Evolutionary conservation across 2,113 vertebrate species (phyloP).

Genomic region (Cryptomyrus ogoouensis): DNA sequence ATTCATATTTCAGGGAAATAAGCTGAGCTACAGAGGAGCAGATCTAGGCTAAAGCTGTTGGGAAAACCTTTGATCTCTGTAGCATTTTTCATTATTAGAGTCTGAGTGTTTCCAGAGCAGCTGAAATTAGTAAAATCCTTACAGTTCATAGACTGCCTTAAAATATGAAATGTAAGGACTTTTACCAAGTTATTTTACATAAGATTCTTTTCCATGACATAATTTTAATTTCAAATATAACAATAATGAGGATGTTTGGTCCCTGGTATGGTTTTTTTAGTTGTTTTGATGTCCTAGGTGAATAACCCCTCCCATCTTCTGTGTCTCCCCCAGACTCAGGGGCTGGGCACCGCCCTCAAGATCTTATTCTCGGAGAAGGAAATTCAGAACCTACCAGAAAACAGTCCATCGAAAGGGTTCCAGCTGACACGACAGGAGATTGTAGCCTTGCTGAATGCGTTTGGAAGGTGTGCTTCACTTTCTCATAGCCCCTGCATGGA

Average conservation of each 20-base stretch:
- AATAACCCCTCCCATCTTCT: not conserved
- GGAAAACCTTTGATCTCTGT: not conserved
- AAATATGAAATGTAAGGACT: not conserved
- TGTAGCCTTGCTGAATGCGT: slow-evolving; percentile 86
- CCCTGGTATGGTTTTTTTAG: not conserved
- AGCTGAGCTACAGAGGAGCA: not conserved
- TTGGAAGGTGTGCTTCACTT: slow-evolving; percentile 70
- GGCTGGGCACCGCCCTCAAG: slow-evolving; percentile 90
- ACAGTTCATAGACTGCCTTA: not conserved
- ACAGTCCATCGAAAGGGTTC: slow-evolving; percentile 85
- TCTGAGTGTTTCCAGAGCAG: not conserved
- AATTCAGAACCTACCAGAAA: slow-evolving; percentile 86
- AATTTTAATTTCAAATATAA: not conserved
- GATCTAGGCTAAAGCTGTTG: not conserved
- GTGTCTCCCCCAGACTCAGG: slow-evolving; percentile 71
- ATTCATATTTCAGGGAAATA: not conserved
- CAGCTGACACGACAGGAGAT: slow-evolving; percentile 92
- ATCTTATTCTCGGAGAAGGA: slow-evolving; percentile 94
- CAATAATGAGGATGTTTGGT: not conserved
- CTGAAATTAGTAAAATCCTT: not conserved
- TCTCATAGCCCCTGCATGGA: not conserved
- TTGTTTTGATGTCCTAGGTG: not conserved
- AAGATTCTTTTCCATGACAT: not conserved
- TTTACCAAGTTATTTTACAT: not conserved
- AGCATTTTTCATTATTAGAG: not conserved